phyloP scores from a whole-genome alignment of 2,888 invertebrate species.

The Ethmia dodecea region DNA sequence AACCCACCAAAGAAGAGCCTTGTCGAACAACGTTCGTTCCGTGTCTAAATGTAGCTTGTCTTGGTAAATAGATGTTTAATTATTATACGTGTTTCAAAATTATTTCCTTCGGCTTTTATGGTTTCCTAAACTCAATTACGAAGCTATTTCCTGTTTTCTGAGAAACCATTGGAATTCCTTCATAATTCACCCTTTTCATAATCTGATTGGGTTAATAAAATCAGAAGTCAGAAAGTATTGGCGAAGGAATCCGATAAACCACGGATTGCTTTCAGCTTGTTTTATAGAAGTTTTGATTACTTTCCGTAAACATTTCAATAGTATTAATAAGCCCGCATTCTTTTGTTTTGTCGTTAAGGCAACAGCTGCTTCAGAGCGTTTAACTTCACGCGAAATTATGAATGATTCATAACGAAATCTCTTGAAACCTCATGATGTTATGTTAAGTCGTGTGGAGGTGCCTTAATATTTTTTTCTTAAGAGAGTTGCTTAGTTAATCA shows the following conservation, averaged over 20 bases:
- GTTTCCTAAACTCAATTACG: too few species aligned
- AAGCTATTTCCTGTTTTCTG: slow-evolving; percentile 3
- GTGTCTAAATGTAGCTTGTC: too few species aligned
- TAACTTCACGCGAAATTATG: background rate
- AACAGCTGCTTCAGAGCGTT: background rate
- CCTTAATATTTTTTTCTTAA: too few species aligned
- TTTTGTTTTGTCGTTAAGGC: slow-evolving; percentile 20
- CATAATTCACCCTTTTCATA: slow-evolving; percentile 1
- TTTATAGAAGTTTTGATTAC: slow-evolving; percentile 49
- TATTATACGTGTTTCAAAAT: too few species aligned
- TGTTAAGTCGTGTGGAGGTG: too few species aligned
- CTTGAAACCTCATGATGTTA: too few species aligned
- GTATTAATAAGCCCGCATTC: slow-evolving; percentile 37
- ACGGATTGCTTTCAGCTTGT: slow-evolving; percentile 18
- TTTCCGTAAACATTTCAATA: slow-evolving; percentile 44
- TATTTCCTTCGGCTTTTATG: too few species aligned
- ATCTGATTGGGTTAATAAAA: slow-evolving; percentile 21
- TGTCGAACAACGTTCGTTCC: too few species aligned
- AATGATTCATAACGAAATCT: too few species aligned
- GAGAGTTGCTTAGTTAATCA: too few species aligned
- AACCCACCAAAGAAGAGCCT: too few species aligned
- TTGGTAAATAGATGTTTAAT: too few species aligned
- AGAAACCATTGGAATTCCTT: slow-evolving; percentile 2
- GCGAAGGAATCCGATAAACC: slow-evolving; percentile 30
- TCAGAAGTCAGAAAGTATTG: slow-evolving; percentile 32